phyloP scores from a whole-genome alignment of 2,113 vertebrate genomes.

The Chaetodon trifascialis region DNA sequence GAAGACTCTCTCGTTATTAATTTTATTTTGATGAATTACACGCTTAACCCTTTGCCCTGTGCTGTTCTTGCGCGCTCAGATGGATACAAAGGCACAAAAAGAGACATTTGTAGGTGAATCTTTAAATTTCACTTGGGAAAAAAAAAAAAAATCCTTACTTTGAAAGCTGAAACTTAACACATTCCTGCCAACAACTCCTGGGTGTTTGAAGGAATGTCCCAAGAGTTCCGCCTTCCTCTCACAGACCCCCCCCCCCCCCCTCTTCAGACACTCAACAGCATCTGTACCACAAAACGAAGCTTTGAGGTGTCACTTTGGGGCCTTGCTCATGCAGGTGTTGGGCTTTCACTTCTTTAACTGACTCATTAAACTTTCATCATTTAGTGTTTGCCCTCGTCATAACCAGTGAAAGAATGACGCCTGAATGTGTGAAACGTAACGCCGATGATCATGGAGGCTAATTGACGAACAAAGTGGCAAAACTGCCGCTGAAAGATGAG shows the following conservation, averaged over 20 bases:
- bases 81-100: conserved; percentile 52
- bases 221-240: conserved; percentile 62
- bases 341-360: conserved; percentile 59
- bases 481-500: neutral
- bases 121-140: conserved; percentile 61
- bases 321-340: conserved; percentile 49
- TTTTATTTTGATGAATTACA: conserved; percentile 81
- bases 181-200: conserved; percentile 79
- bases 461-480: conserved; percentile 39
- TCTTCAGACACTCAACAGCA: conserved; percentile 6
- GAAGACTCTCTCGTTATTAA: conserved; percentile 84
- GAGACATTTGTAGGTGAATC: conserved; percentile 56
- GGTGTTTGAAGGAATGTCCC: conserved; percentile 77
- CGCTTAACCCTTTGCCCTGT: conserved; percentile 80
- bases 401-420: conserved; percentile 44
- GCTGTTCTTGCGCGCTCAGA: conserved; percentile 44
- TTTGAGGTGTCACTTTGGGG: conserved; percentile 24
- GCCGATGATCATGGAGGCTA: conserved; percentile 47
- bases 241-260: conserved; percentile 35
- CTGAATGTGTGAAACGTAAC: conserved; percentile 66
- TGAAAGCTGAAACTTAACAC: conserved; percentile 80
- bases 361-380: conserved; percentile 63
- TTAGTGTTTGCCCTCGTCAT: conserved; percentile 58
- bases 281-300: conserved; percentile 7
- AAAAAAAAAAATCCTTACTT: conserved; percentile 69